A percentile compares a stretch with the other conserved stretches of the same genome.
These are phyloP conservation scores for Zingel zingel DNA, from an alignment of 2,113 vertebrate species.

Conservation along the genomic window DNA sequence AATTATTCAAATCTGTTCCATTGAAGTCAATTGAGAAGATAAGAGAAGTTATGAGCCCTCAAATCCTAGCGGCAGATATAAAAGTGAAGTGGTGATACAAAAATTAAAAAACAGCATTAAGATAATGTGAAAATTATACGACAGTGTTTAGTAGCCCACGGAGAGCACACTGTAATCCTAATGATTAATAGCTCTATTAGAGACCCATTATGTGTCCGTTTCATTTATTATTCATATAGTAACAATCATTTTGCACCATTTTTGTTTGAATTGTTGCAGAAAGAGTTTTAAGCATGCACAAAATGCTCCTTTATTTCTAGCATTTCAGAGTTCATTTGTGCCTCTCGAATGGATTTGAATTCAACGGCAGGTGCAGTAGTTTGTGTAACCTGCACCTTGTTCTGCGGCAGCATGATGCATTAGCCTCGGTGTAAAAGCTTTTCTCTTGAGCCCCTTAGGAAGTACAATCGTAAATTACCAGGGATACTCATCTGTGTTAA, in stretches of 20 bases:
- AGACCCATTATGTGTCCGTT: not conserved
- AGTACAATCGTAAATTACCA: conserved; percentile 42
- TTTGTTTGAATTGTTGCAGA: conserved; percentile 1
- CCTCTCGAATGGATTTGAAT: conserved; percentile 29
- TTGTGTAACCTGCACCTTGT: conserved; percentile 20
- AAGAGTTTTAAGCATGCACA: not conserved
- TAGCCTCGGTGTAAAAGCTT: not conserved
- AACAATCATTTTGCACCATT: not conserved
- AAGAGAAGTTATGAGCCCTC: not conserved
- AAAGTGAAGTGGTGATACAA: not conserved
- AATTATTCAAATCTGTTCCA: not conserved
- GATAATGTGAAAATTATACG: conserved; percentile 34
- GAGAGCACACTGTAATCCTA: not conserved
- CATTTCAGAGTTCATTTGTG: not conserved
- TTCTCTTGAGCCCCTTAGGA: conserved; percentile 36
- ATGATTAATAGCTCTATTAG: conserved; percentile 21
- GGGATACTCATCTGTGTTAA: conserved; percentile 31
- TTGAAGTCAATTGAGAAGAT: not conserved
- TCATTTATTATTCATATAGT: conserved; percentile 48
- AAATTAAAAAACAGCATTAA: not conserved
- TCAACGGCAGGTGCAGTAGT: conserved; percentile 34
- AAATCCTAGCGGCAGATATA: not conserved
- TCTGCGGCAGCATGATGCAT: conserved; percentile 30
- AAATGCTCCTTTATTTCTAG: not conserved
- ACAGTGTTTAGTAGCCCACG: not conserved